Evolutionary conservation across 1,140 invertebrate genomes (phyloP), one percentile per base, ranked within the genome.

Genomic region (Trichonephila inaurata): DNA sequence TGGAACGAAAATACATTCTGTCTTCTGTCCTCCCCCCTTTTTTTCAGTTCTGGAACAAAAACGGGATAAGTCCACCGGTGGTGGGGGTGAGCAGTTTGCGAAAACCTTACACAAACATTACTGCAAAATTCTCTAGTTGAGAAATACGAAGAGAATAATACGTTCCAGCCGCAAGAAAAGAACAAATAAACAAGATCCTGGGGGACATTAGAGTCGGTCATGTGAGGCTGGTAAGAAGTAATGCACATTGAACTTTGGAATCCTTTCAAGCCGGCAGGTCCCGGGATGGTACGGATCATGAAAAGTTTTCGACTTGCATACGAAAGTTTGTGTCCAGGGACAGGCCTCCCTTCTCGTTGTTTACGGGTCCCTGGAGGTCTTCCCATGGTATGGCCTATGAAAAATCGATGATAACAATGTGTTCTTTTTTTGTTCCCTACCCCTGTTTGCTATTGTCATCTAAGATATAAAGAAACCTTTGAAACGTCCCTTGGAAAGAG

Each of bases 291-390:
- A 28, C 18, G 61, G 58, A 87, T 87, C 85, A 87, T 87, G 85
- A 87, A 87, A 87, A 87, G 58, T 87, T 87, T 87, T 44, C 58
- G 28, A 87, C 60, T 87, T 87, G 60, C 60, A 87, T 87, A 87
- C 60, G 85, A 64, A 87, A 61, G 58, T 87, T 87, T 24, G 24
- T 87, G 16, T 60, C 60, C 24, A 10, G 60, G 85, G 58, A 61
- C 18, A 64, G 44, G 2, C 14, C 85, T 64, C n/a, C 44, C 21
- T 87, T 60, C 60, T 19, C 60, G 3, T 60, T 33, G 60, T 87
- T 33, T 62, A 61, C 60, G 60, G 18, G 14, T 51, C 58, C 44
- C 85, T 0, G 18, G 85, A 60, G 60, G n/a, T 2, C 3, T 16
- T 40, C 72, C 72, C 72, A 77, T 18, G 72, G 72, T 16, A 77